Base-by-base conservation (phyloP, 1,140 invertebrate species). In the Proales similis region DNA sequence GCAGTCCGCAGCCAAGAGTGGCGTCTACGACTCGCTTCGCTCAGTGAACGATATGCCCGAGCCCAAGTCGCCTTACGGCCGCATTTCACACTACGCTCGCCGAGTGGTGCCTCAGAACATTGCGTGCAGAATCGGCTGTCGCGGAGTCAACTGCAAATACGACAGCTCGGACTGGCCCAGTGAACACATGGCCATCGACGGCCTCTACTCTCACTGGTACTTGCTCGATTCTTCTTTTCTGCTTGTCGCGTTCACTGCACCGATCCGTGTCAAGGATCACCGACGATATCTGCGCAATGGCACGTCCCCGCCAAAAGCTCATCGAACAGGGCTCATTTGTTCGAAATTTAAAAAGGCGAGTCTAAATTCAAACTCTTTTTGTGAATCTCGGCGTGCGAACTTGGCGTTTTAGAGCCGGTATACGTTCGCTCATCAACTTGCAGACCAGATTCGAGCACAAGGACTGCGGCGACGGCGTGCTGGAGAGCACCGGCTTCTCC, bases 201-300 rank as follows among this genome's bases (percentile, higher is more conserved):
- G 85, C 51, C 75, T 90, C 9, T 89, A 84, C 72, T 88, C 86
- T 12, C 83, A 87, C 68, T 89, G 87, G 86, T 88, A 77, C 80
- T 74, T n/a, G 19, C 6, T 53, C n/a, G 14, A 17, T 24, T 12
- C 36, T 27, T n/a, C 32, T 14, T 49, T 11, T 38, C 36, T 36
- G 17, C 42, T 64, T 33, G 45, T 45, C 14, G 33, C 36, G 57
- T 51, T 1, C 6, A 33, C 22, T 24, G 32, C 12, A 20, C 14
- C n/a, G 12, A 29, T 48, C 30, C 65, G 61, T 48, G 77, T 76
- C 29, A 74, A 89, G 87, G 87, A 83, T 89, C 64, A 89, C 86
- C 11, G 84, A 87, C 65, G 83, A 87, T 68, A 85, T 90, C 66
- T 71, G 89, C 65, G 87, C 87, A 66, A 90, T 88, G 86, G 84